phyloP scores from a whole-genome alignment of 2,888 invertebrate genomes.

The Bellardia pandia region DNA sequence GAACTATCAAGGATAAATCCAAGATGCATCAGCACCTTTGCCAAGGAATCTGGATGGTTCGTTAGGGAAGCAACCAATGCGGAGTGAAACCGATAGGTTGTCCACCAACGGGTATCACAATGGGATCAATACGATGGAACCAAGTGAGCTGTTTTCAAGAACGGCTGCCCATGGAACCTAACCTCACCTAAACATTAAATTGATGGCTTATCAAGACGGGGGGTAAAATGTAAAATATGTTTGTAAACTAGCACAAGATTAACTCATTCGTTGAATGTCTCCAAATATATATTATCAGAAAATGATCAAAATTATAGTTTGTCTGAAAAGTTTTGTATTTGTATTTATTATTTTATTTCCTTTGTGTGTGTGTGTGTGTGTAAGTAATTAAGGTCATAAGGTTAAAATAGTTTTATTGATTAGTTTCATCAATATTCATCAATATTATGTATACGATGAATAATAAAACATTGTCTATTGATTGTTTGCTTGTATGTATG shows the following conservation, averaged over 20 bases:
- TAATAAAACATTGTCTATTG: conserved; percentile 55
- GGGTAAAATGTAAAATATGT: too few relatives aligned
- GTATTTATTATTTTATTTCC: conserved; percentile 33
- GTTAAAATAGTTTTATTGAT: conserved; percentile 62
- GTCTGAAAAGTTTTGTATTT: conserved; percentile 28
- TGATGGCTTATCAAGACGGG: too few relatives aligned
- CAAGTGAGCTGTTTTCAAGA: too few relatives aligned
- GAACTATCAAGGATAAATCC: too few relatives aligned
- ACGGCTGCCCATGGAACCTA: too few relatives aligned
- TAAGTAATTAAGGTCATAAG: conserved; percentile 49
- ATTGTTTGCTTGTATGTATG: conserved; percentile 48
- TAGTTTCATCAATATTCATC: conserved; percentile 36
- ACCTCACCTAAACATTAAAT: too few relatives aligned
- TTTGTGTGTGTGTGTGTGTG: conserved; percentile 26
- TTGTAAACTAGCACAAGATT: conserved; percentile 3
- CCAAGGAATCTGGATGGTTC: too few relatives aligned
- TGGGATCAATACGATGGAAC: too few relatives aligned
- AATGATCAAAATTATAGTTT: conserved; percentile 13
- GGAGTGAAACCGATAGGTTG: too few relatives aligned
- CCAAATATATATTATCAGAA: conserved; percentile 5
- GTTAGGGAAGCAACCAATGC: too few relatives aligned
- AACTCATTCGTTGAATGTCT: background rate
- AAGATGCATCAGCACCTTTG: too few relatives aligned
- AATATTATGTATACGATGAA: conserved; percentile 56
- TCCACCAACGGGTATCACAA: too few relatives aligned